Conservation (phyloP, 2,888 invertebrate genomes). For the Ischnura elegans region DNA sequence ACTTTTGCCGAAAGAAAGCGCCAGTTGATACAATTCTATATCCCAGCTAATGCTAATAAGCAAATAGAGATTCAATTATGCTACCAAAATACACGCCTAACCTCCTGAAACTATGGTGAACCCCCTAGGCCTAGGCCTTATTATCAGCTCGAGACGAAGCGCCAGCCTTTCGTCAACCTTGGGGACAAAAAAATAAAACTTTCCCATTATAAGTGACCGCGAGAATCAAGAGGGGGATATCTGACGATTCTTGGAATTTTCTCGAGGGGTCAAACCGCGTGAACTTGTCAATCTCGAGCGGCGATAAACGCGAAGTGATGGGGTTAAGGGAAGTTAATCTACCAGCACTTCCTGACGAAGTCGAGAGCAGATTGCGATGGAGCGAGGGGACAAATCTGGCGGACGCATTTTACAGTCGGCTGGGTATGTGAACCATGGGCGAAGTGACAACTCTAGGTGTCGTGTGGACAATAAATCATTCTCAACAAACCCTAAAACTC, state of each 20-base stretch:
- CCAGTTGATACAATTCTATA: too few species aligned
- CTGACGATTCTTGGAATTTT: constrained; percentile 41
- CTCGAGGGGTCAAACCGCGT: constrained; percentile 37
- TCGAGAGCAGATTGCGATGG: constrained; percentile 27
- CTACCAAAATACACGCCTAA: background rate
- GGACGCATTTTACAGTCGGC: constrained; percentile 23
- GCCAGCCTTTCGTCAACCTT: background rate
- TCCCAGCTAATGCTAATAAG: background rate
- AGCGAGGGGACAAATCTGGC: background rate
- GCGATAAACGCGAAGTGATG: background rate
- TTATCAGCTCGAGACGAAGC: background rate
- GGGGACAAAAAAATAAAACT: constrained; percentile 29
- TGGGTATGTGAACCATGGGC: constrained; percentile 61
- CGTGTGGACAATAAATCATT: constrained; percentile 53
- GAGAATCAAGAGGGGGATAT: background rate
- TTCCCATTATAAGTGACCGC: constrained; percentile 61
- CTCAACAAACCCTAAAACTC: constrained; percentile 46
- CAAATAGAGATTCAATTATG: constrained; percentile 30
- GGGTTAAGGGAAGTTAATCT: constrained; percentile 23
- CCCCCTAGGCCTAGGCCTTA: too few species aligned
- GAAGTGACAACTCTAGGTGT: constrained; percentile 55
- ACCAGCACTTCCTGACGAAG: background rate
- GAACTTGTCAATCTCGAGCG: constrained; percentile 27
- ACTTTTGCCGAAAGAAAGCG: too few species aligned
- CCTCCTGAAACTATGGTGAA: background rate